Base-by-base conservation (phyloP, 2,888 invertebrate genomes). In the Andrena bucephala region DNA sequence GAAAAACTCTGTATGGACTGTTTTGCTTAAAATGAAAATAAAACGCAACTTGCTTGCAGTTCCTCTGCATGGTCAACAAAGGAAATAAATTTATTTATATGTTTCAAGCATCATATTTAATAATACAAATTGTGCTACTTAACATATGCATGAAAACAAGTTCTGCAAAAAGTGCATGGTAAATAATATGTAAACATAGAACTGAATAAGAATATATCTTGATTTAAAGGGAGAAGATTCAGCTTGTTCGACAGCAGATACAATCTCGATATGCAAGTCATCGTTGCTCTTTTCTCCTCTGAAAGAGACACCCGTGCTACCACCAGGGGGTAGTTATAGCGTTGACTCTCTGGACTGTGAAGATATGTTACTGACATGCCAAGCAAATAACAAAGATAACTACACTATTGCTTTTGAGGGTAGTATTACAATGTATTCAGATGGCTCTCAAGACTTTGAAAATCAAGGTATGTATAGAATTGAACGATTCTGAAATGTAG, bases 401-500 rank as follows among this genome's bases (percentile, higher is more conserved):
- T 98, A 98, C 94, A 98, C 98, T 85, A 98, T 98, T 92, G 98
- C 98, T 88, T 98, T 98, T 92, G 98, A 98, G 95, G 98, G 98
- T 92, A 97, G 97, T 91, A 95, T 96, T 90, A 96, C 97, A 87
- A 96, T 97, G 95, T 97, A 97, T 94, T 97, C 97, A 72, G 98
- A 98, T 94, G 97, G 92, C 33, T 94, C 93, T 2, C 94, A 94
- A 85, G 94, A 94, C 88, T 94, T 94, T 79, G 94, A 94, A 79
- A 93, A 90, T 82, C 93, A 93, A 89, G 93, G 93, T 93, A 86
- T 2, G 10, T 42, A 42, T 42, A 42, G 42, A 13, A 13, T 13
- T 1, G 42, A 42, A 13, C 13, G 42, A 42, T 42, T 42, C 42
- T 42, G 13, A 42, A 42, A 13, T 42, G 42, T 13, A 10, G 42